Percentiles rank a stretch among this genome's conserved stretches.
Conservation (phyloP, 2,797 vertebrate genomes). For the Enteromius viviparus region DNA sequence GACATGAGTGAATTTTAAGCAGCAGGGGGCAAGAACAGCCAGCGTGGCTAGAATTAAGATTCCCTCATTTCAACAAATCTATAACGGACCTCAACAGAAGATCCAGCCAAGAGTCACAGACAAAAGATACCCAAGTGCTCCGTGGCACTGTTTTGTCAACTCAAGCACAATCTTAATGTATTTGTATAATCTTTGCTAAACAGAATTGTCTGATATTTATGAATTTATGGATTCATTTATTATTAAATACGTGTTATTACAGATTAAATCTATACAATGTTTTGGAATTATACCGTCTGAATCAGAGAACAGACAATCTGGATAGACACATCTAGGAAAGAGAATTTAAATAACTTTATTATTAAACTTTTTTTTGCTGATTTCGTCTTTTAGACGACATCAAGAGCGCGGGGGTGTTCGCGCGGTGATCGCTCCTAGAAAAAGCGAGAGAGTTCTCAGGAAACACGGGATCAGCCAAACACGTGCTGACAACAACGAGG, state of each 20-base stretch:
- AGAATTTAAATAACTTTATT: neutral
- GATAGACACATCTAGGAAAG: neutral
- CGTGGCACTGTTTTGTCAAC: neutral
- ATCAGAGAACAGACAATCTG: neutral
- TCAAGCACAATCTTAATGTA: neutral
- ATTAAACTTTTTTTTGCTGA: neutral
- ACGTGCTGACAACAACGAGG: slow-evolving; percentile 49
- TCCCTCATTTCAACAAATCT: slow-evolving; percentile 34
- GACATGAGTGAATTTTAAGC: slow-evolving; percentile 54
- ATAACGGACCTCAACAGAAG: slow-evolving; percentile 17
- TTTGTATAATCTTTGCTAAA: neutral
- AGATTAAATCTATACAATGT: neutral
- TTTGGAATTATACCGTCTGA: neutral
- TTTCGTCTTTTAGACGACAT: neutral
- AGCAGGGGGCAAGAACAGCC: slow-evolving; percentile 34
- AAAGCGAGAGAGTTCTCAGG: slow-evolving; percentile 26
- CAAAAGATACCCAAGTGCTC: slow-evolving; percentile 27
- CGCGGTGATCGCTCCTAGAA: neutral
- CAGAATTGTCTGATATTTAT: neutral
- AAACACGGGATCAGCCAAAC: slow-evolving; percentile 37
- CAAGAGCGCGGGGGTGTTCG: neutral
- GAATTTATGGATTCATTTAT: neutral
- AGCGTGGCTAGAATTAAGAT: slow-evolving; percentile 51
- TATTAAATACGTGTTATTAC: neutral
- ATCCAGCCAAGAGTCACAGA: slow-evolving; percentile 13